A percentile compares a stretch with the other conserved stretches of the same genome.
phyloP scores from a whole-genome alignment of 2,797 vertebrate genomes.

The Artibeus jamaicensis region DNA sequence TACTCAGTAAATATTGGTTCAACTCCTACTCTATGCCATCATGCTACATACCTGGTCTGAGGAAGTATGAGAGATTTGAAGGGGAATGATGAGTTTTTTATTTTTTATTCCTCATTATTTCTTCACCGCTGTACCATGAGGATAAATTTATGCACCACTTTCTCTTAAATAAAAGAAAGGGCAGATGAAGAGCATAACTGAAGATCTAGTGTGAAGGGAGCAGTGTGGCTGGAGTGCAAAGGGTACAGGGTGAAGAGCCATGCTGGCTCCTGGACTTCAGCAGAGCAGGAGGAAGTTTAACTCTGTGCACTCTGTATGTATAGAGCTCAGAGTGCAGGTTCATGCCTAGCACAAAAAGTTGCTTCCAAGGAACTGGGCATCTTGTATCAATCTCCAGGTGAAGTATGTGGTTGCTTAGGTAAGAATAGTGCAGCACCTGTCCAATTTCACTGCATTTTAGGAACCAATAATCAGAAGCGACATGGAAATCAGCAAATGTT shows the following conservation, averaged over 20 bases:
- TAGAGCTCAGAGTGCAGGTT: too few relatives aligned
- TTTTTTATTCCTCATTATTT: background rate
- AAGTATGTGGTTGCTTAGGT: background rate
- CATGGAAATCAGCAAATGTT: background rate
- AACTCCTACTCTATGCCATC: background rate
- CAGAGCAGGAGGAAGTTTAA: background rate
- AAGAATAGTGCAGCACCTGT: background rate
- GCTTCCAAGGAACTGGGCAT: background rate
- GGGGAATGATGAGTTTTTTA: background rate
- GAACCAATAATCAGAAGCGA: background rate
- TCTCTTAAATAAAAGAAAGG: background rate
- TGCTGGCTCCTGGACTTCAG: too few relatives aligned
- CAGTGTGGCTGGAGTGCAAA: background rate
- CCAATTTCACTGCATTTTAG: background rate
- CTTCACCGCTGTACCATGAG: background rate
- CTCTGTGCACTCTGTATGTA: background rate
- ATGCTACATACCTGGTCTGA: background rate
- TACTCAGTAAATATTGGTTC: background rate
- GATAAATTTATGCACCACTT: background rate
- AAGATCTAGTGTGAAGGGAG: background rate
- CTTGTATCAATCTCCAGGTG: background rate
- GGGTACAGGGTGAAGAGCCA: fast-evolving
- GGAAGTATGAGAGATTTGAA: background rate
- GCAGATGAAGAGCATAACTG: background rate
- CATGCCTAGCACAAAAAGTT: too few relatives aligned